Percentiles rank a stretch among this genome's conserved stretches.
These are phyloP conservation scores for Toxotes jaculatrix DNA, from an alignment of 2,113 vertebrate genomes.

Conservation along the genomic window DNA sequence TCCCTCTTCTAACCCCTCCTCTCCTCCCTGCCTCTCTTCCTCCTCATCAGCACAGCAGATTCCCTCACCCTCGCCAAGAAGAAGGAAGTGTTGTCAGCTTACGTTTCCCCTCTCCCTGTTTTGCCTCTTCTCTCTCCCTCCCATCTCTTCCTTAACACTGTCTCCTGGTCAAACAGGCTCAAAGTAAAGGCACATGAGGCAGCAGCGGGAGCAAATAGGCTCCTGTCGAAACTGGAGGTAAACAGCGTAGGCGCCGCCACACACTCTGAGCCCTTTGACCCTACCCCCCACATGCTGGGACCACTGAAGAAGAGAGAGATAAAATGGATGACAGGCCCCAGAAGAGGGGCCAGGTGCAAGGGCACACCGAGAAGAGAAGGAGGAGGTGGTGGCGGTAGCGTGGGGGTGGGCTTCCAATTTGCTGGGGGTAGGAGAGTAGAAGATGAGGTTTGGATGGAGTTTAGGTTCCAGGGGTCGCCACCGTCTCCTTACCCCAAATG, in stretches of 20 bases:
- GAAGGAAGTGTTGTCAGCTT: slow-evolving; percentile 34
- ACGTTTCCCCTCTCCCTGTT: slow-evolving; percentile 3
- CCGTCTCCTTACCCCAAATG: slow-evolving; percentile 23
- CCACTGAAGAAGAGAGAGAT: slow-evolving; percentile 59
- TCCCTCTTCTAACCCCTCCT: slow-evolving; percentile 36
- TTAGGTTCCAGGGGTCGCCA: slow-evolving; percentile 40
- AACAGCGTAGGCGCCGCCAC: slow-evolving; percentile 1
- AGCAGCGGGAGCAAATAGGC: slow-evolving; percentile 42
- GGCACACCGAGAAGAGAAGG: slow-evolving; percentile 29
- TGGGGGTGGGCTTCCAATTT: slow-evolving; percentile 55
- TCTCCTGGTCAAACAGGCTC: slow-evolving; percentile 26
- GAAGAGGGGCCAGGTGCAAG: slow-evolving; percentile 54
- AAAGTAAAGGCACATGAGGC: slow-evolving; percentile 15
- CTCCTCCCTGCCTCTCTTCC: slow-evolving; percentile 28
- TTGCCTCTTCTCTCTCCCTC: not conserved
- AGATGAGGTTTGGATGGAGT: slow-evolving; percentile 74
- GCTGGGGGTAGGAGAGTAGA: slow-evolving; percentile 33
- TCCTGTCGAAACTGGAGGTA: slow-evolving; percentile 35
- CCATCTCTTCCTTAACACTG: not conserved
- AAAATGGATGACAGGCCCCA: slow-evolving; percentile 66
- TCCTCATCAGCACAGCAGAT: slow-evolving; percentile 81
- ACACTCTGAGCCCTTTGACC: slow-evolving; percentile 44
- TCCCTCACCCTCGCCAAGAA: slow-evolving; percentile 73
- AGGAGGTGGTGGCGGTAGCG: not conserved
- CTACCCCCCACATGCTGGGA: not conserved